Conservation (phyloP, 2,113 vertebrate species). For the Gulo gulo region DNA sequence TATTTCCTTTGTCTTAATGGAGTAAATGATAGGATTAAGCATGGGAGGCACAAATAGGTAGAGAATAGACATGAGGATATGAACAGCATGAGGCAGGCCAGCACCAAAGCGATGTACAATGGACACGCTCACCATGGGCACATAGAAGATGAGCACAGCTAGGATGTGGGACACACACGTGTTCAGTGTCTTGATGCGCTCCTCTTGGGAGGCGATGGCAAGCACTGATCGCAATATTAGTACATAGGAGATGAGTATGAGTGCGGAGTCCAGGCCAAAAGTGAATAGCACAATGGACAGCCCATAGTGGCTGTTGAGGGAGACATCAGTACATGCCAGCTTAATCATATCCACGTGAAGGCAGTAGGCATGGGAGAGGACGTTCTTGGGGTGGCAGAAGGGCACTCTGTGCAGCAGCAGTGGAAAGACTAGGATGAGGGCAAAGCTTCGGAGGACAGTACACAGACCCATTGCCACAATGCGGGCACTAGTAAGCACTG, state of each 20-base stretch:
- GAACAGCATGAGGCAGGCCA: neutral
- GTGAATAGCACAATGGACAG: constrained; percentile 40
- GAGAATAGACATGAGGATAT: constrained; percentile 45
- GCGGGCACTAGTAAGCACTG: neutral
- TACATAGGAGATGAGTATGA: constrained; percentile 49
- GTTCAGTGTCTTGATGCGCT: constrained; percentile 35
- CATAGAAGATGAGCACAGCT: constrained; percentile 52
- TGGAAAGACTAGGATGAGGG: constrained; percentile 12
- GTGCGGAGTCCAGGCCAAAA: constrained; percentile 43
- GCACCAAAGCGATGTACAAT: constrained; percentile 12
- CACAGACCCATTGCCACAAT: neutral
- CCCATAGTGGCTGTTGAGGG: constrained; percentile 40
- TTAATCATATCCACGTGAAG: constrained; percentile 53
- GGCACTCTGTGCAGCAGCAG: constrained; percentile 38
- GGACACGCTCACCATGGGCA: constrained; percentile 57
- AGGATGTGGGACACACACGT: constrained; percentile 34
- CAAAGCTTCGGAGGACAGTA: neutral
- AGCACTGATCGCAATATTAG: constrained; percentile 29
- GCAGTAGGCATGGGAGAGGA: constrained; percentile 49
- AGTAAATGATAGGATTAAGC: constrained; percentile 51
- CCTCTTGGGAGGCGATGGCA: neutral
- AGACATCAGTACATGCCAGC: constrained; percentile 27
- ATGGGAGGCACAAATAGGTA: constrained; percentile 54
- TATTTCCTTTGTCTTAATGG: constrained; percentile 60
- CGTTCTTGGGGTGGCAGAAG: constrained; percentile 10